Evolutionary conservation across 2,113 vertebrate species (phyloP), one percentile per base, ranked within the genome.

Genomic region (Oreamnos americanus): DNA sequence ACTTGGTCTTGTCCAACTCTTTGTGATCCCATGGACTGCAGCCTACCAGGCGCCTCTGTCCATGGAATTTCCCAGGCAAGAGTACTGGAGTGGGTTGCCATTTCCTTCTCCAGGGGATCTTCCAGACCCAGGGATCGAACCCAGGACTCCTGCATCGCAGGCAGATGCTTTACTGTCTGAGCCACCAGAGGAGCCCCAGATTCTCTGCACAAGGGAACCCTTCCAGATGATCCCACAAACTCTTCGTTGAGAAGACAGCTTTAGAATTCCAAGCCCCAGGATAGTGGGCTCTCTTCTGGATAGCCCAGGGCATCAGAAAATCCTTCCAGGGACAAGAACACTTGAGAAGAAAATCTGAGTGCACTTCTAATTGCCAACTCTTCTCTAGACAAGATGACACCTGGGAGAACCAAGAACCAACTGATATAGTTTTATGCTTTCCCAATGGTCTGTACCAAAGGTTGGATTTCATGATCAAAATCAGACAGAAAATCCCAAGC

Each of bases 291-390:
- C 23, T 33, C 3, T 91, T 58, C n/a, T 25, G n/a, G 36, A 91
- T 82, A 88, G 3, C 6, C 84, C 45, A 64, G 2, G 26, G 33
- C 36, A 49, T 28, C 16, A 83, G 36, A 84, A 39, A 83, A 86
- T 74, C 19, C 23, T 97, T 91, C 39, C 51, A 90, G 9, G 15
- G 39, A 21, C 57, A 74, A 84, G 36, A 64, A 39, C 33, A 14
- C 36, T 53, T 60, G 53, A 89, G 45, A 51, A 87, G 57, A 79
- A 83, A 83, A 15, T 28, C 8, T 8, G 49, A 0, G 1, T 43
- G 11, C 10, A 19, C 33, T 60, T 93, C 36, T 95, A 96, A 97
- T 92, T 97, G 15, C 16, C 51, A 92, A 3, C 5, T 74, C 21
- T 64, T 51, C 84, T 84, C 51, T 51, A 62, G 43, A 95, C 83